A percentile compares a stretch with the other conserved stretches of the same genome.
These are phyloP conservation scores for Loripinus fragilis DNA, from an alignment of 2,888 invertebrate genomes.

Conservation along the genomic window DNA sequence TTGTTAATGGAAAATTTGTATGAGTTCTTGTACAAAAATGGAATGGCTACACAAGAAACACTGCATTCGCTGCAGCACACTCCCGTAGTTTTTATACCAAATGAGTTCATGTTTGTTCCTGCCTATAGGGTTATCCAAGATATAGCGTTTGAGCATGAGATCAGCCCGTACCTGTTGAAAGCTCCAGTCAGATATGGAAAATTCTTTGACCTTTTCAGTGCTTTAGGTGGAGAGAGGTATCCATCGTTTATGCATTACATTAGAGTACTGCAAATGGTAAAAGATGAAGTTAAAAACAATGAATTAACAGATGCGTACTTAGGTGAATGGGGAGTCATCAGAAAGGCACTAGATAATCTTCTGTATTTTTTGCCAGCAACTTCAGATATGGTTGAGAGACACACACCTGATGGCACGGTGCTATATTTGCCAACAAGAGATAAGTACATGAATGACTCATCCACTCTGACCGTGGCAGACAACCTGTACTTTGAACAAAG, in stretches of 20 bases:
- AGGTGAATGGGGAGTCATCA: background rate
- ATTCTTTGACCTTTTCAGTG: conserved; percentile 44
- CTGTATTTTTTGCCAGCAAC: background rate
- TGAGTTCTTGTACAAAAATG: conserved; percentile 3
- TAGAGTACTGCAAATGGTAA: background rate
- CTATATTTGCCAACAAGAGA: background rate
- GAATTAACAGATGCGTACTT: background rate
- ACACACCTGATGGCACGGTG: background rate
- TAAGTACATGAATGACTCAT: background rate
- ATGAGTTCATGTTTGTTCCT: conserved; percentile 24
- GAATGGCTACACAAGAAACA: background rate
- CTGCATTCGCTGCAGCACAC: conserved; percentile 11
- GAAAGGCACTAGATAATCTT: background rate
- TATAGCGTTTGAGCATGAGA: conserved; percentile 26
- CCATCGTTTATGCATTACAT: background rate
- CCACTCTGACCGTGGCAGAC: background rate
- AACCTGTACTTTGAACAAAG: background rate
- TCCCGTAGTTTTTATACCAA: conserved; percentile 48
- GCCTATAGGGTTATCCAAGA: conserved; percentile 27
- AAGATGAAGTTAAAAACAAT: background rate
- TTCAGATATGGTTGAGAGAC: background rate
- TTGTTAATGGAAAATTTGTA: conserved; percentile 28
- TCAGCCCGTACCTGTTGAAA: conserved; percentile 50
- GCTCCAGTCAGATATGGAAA: conserved; percentile 49
- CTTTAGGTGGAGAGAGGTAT: conserved; percentile 37